Evolutionary conservation across 2,888 invertebrate species (phyloP).

Genomic region (Junonia oenone): DNA sequence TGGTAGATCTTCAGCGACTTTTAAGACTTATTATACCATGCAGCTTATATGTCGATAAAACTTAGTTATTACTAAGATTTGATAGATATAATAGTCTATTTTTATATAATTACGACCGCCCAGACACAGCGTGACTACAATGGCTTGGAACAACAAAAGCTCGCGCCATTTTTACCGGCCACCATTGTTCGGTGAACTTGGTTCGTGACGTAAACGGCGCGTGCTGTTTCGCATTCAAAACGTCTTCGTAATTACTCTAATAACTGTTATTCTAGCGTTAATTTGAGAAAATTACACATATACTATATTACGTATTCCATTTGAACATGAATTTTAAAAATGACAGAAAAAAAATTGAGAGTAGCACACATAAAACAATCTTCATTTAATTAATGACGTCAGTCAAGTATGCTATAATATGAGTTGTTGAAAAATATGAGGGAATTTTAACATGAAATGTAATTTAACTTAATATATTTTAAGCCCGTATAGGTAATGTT

Average conservation of each 20-base stretch:
- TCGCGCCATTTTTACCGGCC: conserved; percentile 66
- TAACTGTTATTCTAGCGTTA: conserved; percentile 37
- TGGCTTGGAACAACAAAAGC: conserved; percentile 67
- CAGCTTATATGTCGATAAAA: neutral
- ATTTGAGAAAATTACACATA: conserved; percentile 19
- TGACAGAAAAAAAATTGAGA: too few species aligned
- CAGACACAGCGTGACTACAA: conserved; percentile 43
- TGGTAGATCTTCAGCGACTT: too few species aligned
- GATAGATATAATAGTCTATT: neutral
- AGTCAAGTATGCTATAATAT: too few species aligned
- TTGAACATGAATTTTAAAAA: too few species aligned
- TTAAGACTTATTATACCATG: too few species aligned
- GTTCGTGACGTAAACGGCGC: too few species aligned
- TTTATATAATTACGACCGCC: neutral
- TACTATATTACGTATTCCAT: conserved; percentile 3
- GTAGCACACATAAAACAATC: too few species aligned
- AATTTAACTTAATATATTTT: neutral
- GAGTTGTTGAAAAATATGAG: neutral
- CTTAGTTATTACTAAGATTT: neutral
- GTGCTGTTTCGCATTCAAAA: conserved; percentile 71
- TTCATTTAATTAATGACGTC: too few species aligned
- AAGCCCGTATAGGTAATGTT: neutral
- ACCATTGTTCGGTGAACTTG: conserved; percentile 72
- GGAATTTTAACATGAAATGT: neutral
- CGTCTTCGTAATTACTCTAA: conserved; percentile 37